Evolutionary conservation across 2,113 vertebrate genomes (phyloP).

Genomic region (Mesitornis unicolor): DNA sequence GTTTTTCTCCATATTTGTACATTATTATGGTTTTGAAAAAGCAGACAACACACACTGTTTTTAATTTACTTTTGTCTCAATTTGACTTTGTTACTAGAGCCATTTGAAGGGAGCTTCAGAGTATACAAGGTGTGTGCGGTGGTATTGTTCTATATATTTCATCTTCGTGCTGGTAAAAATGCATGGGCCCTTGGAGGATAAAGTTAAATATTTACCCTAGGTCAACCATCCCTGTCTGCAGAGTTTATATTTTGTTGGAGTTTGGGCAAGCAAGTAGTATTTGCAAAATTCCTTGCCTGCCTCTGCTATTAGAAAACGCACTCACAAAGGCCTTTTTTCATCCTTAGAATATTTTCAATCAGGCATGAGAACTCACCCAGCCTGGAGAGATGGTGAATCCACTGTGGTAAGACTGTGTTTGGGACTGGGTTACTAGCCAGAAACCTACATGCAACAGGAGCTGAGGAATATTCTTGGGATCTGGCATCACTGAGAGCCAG

Average conservation of each 20-base stretch:
- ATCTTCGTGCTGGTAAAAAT: neutral
- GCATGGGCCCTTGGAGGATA: neutral
- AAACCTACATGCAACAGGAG: neutral
- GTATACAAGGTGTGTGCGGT: neutral
- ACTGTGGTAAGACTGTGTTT: neutral
- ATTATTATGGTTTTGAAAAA: neutral
- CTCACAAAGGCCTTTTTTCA: neutral
- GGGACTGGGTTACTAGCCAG: neutral
- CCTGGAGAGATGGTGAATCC: neutral
- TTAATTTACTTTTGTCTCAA: neutral
- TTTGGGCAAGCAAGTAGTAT: constrained; percentile 7
- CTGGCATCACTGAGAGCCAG: neutral
- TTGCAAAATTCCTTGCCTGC: neutral
- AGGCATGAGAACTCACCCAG: neutral
- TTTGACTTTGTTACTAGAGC: neutral
- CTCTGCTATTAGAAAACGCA: neutral
- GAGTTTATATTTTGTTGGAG: constrained; percentile 24
- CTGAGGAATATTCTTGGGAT: neutral
- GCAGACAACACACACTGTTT: neutral
- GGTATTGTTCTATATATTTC: neutral
- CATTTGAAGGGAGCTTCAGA: neutral
- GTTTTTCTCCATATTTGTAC: neutral
- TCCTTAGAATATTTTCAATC: neutral
- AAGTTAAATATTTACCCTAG: constrained; percentile 63
- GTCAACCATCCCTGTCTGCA: constrained; percentile 4